A percentile compares a stretch with the other conserved stretches of the same genome.
phyloP scores from a whole-genome alignment of 2,888 invertebrate species.

The Diarsia rubi region DNA sequence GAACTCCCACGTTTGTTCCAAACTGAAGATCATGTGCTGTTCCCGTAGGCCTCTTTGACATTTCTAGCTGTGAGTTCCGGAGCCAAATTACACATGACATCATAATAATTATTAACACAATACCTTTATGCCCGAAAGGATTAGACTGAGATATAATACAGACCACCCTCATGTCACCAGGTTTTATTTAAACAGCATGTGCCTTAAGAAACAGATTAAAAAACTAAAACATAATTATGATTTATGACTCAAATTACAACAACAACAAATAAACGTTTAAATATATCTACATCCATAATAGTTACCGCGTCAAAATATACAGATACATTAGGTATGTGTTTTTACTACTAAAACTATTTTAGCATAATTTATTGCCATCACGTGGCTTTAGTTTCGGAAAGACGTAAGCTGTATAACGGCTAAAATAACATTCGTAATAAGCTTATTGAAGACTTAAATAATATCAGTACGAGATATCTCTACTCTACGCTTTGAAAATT shows the following conservation, averaged over 20 bases:
- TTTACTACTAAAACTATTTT: slow-evolving; percentile 51
- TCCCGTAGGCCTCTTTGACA: slow-evolving; percentile 17
- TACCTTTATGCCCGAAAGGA: not conserved
- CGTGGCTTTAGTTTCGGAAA: slow-evolving; percentile 48
- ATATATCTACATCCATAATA: slow-evolving; percentile 7
- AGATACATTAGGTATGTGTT: slow-evolving; percentile 40
- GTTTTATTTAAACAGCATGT: not conserved
- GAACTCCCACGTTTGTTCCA: slow-evolving; percentile 22
- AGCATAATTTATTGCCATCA: slow-evolving; percentile 50
- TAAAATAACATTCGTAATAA: slow-evolving; percentile 47
- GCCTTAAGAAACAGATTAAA: not conserved
- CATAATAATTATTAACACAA: not conserved
- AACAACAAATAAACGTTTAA: slow-evolving; percentile 8
- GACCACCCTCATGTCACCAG: not conserved
- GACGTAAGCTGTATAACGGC: slow-evolving; percentile 49
- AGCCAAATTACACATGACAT: slow-evolving; percentile 3
- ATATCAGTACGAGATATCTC: slow-evolving; percentile 14
- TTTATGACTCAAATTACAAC: not conserved
- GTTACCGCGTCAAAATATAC: slow-evolving; percentile 25
- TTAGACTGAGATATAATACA: not conserved
- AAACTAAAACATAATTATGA: not conserved
- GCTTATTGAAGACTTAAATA: slow-evolving; percentile 46
- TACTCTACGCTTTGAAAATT: not conserved
- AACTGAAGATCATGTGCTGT: slow-evolving; percentile 2
- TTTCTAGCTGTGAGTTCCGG: not conserved